phyloP scores from a whole-genome alignment of 2,113 vertebrate genomes.

The Oncorhynchus mykiss region DNA sequence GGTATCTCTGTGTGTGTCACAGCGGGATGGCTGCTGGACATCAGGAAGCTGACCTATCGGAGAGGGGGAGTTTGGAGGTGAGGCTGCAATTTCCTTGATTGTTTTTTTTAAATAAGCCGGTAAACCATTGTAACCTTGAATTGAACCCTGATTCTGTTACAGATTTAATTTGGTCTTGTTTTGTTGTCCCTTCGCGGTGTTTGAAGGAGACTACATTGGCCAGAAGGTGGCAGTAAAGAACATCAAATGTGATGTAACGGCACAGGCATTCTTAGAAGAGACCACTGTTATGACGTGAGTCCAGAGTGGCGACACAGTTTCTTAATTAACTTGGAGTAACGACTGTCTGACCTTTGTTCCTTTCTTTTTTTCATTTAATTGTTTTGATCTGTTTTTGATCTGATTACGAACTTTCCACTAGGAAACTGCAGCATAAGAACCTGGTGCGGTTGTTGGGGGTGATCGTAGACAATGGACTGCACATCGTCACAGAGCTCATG shows the following conservation, averaged over 20 bases:
- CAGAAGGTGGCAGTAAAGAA: conserved; percentile 92
- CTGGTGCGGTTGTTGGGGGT: conserved; percentile 86
- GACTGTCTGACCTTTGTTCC: too few species aligned
- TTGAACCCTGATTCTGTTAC: neutral
- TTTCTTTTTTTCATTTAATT: neutral
- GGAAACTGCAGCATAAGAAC: conserved; percentile 89
- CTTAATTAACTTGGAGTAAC: too few species aligned
- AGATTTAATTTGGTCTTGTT: too few species aligned
- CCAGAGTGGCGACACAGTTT: neutral
- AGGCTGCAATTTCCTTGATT: conserved; percentile 32
- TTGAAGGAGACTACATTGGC: conserved; percentile 84
- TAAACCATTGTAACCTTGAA: neutral
- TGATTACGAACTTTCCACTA: conserved; percentile 39
- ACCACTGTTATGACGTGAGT: conserved; percentile 92
- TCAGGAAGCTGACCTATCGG: conserved; percentile 81
- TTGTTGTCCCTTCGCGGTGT: conserved; percentile 72
- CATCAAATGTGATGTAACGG: conserved; percentile 88
- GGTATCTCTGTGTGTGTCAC: conserved; percentile 12
- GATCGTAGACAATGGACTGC: conserved; percentile 86
- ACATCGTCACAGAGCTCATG: conserved; percentile 93
- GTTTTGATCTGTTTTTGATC: neutral
- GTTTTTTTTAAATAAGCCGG: neutral
- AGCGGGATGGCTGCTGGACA: conserved; percentile 89
- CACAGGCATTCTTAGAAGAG: conserved; percentile 88
- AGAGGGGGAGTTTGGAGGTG: conserved; percentile 90